Percentiles rank a stretch among this genome's conserved stretches.
Evolutionary conservation across 2,888 invertebrate species (phyloP).

Genomic region (Oasisia sp.): DNA sequence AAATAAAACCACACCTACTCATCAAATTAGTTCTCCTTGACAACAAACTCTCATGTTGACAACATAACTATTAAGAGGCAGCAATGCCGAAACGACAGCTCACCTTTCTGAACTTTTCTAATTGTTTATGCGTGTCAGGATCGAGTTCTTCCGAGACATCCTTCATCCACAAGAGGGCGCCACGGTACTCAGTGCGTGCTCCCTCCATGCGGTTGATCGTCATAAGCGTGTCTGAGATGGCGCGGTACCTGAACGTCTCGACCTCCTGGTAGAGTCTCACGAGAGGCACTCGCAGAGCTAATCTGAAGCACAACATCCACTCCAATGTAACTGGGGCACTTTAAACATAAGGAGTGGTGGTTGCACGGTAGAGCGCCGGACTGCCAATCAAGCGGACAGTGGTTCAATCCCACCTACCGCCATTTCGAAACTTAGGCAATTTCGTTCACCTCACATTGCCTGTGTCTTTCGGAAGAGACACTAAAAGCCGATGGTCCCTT

Average conservation of each 20-base stretch:
- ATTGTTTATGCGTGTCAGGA: conserved; percentile 93
- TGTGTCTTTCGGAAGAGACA: too few relatives aligned
- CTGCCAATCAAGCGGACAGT: too few relatives aligned
- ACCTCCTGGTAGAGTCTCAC: conserved; percentile 83
- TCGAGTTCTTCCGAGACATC: conserved; percentile 93
- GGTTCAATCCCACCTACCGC: too few relatives aligned
- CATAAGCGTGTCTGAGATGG: conserved; percentile 89
- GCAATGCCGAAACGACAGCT: background rate
- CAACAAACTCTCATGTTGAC: background rate
- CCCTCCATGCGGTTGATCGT: conserved; percentile 96
- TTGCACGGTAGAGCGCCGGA: too few relatives aligned
- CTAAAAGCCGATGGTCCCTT: too few relatives aligned
- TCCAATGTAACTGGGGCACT: background rate
- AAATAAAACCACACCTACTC: too few relatives aligned
- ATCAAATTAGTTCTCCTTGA: background rate
- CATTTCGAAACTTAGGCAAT: too few relatives aligned
- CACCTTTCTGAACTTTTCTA: conserved; percentile 95
- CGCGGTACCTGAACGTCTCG: conserved; percentile 95
- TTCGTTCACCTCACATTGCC: too few relatives aligned
- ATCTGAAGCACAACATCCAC: conserved; percentile 65
- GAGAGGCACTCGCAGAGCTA: conserved; percentile 86
- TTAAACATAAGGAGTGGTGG: background rate
- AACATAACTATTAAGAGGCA: background rate
- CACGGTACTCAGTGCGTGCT: conserved; percentile 93
- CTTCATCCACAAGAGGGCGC: conserved; percentile 91